These are phyloP conservation scores for Pollicipes pollicipes DNA, from an alignment of 1,140 invertebrate species.

Conservation along the genomic window DNA sequence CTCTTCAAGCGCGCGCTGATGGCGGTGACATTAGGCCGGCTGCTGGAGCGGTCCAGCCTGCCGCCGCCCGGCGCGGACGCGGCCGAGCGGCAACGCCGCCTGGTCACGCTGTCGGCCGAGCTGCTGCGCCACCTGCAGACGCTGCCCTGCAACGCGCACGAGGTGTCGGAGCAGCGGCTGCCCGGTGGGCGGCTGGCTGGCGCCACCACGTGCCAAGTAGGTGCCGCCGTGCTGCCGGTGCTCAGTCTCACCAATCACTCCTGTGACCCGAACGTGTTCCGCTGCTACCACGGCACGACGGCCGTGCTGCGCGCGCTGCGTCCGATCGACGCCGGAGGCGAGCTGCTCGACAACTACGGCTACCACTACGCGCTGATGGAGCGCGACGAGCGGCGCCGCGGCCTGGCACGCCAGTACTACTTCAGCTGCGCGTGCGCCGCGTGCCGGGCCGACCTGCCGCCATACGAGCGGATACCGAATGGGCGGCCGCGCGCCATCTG, in stretches of 20 bases:
- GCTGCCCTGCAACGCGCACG: constrained; percentile 63
- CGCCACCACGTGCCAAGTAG: constrained; percentile 19
- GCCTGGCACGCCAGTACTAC: constrained; percentile 61
- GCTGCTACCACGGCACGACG: constrained; percentile 24
- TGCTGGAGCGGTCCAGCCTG: constrained; percentile 37
- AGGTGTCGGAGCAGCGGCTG: constrained; percentile 35
- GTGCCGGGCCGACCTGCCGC: constrained; percentile 53
- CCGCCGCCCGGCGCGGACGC: constrained; percentile 5
- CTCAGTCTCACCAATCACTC: constrained; percentile 75
- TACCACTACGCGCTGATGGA: constrained; percentile 51
- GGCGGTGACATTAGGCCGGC: constrained; percentile 44
- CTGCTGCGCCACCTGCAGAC: constrained; percentile 55
- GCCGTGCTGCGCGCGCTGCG: constrained; percentile 29
- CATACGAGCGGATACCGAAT: constrained; percentile 27
- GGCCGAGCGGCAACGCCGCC: constrained; percentile 11
- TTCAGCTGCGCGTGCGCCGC: constrained; percentile 65
- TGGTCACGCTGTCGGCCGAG: constrained; percentile 24
- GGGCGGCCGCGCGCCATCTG: neutral
- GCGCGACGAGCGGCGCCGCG: constrained; percentile 38
- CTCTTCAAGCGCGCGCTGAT: constrained; percentile 52
- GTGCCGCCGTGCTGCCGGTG: constrained; percentile 49
- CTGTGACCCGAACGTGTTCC: constrained; percentile 64
- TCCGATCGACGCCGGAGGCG: constrained; percentile 26
- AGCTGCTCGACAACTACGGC: constrained; percentile 51
- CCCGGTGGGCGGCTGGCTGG: neutral